Base-by-base conservation (phyloP, 2,797 vertebrate species). In the Petrocephalus sullivani region DNA sequence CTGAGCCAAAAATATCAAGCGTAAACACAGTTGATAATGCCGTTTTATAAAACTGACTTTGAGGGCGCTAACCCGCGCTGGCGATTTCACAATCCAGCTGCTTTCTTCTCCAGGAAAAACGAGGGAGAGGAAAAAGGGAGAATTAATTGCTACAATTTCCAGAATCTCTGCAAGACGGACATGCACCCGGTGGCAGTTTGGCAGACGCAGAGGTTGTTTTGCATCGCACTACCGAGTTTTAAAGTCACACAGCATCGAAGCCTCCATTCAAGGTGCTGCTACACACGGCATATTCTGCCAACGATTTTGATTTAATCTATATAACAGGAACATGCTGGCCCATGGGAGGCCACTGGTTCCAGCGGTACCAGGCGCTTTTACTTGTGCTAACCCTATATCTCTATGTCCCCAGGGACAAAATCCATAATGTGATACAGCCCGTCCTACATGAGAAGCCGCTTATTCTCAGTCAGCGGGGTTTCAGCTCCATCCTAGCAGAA, bases 61-160 rank as follows among this genome's bases (percentile, higher is more conserved):
- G 88, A 90, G 89, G 91, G 91, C 91, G 90, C 89, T 94, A 95
- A 95, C 94, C 93, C 91, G 94, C 91, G 94, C 94, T 92, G 89
- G 78, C 93, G 92, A 92, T 92, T 71, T 93, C 93, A 93, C 94
- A 94, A 94, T 95, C 94, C 4, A 93, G 91, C 92, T 93, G 91
- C 94, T 93, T 89, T 90, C 89, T 89, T 33, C 41, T 49, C 54
- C 57, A 21, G 53, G 57, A 88, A 67, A 58, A 88, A 88, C 33
- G 84, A 81, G 75, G 54, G n/a, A 53, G 14, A 41, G 71, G 12
- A 19, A 67, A 46, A 78, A 78, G 14, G 54, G 67, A 41, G 28
- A 28, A 28, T 28, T 28, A 41, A 41, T 4, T 14, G 4, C 1
- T 3, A 75, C 0, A 75, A 75, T 46, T 78, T 78, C 14, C 41